Evolutionary conservation across 64 coral and sea anemone species (phyloP).

Genomic region (Acropora tenuis): DNA sequence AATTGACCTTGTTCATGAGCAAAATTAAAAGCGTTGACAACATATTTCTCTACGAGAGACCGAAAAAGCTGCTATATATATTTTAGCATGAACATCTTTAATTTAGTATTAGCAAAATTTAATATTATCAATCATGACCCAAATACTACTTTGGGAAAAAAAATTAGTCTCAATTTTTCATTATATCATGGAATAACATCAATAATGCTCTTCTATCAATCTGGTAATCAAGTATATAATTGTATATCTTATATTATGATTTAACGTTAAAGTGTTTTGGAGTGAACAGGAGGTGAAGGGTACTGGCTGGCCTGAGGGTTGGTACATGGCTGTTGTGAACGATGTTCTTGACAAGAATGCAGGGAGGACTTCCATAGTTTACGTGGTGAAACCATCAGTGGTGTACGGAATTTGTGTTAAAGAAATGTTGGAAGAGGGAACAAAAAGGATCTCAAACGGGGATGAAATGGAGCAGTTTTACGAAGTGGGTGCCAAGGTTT

Average conservation of each 20-base stretch:
- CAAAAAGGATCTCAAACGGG: neutral
- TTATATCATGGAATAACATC: neutral
- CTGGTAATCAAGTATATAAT: too few relatives aligned
- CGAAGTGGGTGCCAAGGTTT: neutral
- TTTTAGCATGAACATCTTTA: conserved; percentile 4
- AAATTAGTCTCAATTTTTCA: neutral
- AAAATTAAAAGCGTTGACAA: too few relatives aligned
- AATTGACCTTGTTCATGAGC: too few relatives aligned
- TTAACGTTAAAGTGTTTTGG: conserved; percentile 43
- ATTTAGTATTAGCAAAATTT: neutral
- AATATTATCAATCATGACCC: conserved; percentile 7
- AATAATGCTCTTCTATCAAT: neutral
- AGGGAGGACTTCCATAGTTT: neutral
- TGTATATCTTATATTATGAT: neutral
- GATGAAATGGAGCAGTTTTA: neutral
- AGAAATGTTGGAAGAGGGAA: neutral
- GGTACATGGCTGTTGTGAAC: neutral
- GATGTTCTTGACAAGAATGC: conserved; percentile 16
- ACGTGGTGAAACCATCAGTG: neutral
- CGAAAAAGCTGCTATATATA: neutral
- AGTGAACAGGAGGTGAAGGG: neutral
- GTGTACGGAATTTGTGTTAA: neutral
- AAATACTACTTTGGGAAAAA: neutral
- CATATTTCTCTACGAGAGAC: too few relatives aligned
- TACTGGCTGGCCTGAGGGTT: conserved; percentile 19